Evolutionary conservation across 2,113 vertebrate genomes (phyloP).

Genomic region (Dissostichus mawsoni): DNA sequence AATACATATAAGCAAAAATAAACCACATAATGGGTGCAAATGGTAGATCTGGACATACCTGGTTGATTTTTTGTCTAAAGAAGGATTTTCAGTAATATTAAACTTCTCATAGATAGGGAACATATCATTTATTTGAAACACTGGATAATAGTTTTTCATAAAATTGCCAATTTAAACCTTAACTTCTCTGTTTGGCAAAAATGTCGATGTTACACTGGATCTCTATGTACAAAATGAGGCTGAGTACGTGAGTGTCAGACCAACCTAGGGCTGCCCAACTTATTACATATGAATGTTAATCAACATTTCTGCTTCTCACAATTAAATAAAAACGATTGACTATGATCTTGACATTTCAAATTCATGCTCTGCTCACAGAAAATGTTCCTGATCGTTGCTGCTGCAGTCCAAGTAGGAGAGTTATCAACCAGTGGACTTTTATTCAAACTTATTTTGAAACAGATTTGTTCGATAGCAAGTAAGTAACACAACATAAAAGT

Average conservation of each 20-base stretch:
- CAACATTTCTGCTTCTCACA: too few relatives aligned
- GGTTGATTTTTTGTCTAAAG: not conserved
- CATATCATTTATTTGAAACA: not conserved
- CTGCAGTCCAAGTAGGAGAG: too few relatives aligned
- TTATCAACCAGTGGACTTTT: too few relatives aligned
- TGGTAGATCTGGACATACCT: not conserved
- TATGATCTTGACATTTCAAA: too few relatives aligned
- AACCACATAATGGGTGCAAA: slow-evolving; percentile 9
- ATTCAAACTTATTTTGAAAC: too few relatives aligned
- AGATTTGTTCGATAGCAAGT: too few relatives aligned
- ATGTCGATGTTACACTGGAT: not conserved
- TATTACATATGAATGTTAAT: too few relatives aligned
- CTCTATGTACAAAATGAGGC: not conserved
- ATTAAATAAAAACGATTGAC: too few relatives aligned
- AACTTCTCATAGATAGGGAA: not conserved
- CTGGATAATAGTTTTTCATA: not conserved
- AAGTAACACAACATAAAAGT: too few relatives aligned
- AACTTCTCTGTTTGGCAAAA: not conserved
- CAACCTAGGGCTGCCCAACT: not conserved
- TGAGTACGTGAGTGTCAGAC: not conserved
- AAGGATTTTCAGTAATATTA: not conserved
- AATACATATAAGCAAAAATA: slow-evolving; percentile 13
- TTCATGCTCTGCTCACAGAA: too few relatives aligned
- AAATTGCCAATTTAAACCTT: not conserved
- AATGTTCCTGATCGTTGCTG: too few relatives aligned